Evolutionary conservation across 2,888 invertebrate genomes (phyloP).

Genomic region (Temnothorax rugatulus): DNA sequence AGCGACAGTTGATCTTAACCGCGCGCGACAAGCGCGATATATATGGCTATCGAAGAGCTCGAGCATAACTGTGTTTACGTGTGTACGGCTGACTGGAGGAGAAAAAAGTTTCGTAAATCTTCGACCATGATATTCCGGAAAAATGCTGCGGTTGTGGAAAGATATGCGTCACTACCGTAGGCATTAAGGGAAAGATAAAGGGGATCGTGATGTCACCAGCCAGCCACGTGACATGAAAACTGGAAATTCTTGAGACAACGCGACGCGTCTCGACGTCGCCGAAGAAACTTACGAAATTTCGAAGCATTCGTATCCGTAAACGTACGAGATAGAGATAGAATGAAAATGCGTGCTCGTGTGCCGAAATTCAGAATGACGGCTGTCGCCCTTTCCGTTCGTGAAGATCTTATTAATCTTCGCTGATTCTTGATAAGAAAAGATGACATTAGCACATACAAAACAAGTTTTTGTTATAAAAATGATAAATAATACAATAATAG

Average conservation of each 20-base stretch:
- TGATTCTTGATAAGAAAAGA: background rate
- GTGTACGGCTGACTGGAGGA: background rate
- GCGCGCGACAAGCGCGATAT: slow-evolving; percentile 56
- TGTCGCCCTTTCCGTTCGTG: background rate
- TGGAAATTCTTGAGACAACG: slow-evolving; percentile 55
- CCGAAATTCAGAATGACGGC: slow-evolving; percentile 14
- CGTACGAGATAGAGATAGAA: slow-evolving; percentile 4
- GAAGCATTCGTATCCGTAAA: slow-evolving; percentile 10
- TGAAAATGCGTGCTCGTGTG: background rate
- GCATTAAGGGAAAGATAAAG: slow-evolving; percentile 47
- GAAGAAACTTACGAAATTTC: slow-evolving; percentile 49
- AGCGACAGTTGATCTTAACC: slow-evolving; percentile 74
- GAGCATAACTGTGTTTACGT: background rate
- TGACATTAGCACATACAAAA: background rate
- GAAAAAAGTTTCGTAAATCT: slow-evolving; percentile 46
- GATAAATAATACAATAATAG: background rate
- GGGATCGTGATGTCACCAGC: slow-evolving; percentile 53
- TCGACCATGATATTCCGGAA: slow-evolving; percentile 39
- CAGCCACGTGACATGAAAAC: slow-evolving; percentile 48
- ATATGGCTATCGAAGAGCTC: slow-evolving; percentile 36
- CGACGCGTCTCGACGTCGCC: slow-evolving; percentile 57
- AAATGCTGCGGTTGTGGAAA: slow-evolving; percentile 36
- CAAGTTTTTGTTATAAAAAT: background rate
- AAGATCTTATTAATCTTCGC: slow-evolving; percentile 1
- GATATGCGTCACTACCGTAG: slow-evolving; percentile 46